Conservation (phyloP, 2,113 vertebrate genomes). For the Hydropotes inermis region DNA sequence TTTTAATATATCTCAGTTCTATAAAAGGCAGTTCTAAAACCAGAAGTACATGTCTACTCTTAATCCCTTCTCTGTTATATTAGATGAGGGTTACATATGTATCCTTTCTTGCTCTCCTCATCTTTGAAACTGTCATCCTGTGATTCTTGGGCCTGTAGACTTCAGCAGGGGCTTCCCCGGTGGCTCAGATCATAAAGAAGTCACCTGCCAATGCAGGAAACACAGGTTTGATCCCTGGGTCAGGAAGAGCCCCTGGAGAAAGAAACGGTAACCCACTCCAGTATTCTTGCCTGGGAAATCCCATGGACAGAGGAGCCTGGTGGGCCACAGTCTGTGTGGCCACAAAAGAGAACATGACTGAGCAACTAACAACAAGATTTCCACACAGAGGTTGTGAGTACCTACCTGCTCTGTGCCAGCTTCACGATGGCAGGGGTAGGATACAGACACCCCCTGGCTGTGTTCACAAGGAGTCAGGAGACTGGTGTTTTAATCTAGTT, state of each 20-base stretch:
- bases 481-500: not conserved
- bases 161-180: not conserved
- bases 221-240: not conserved
- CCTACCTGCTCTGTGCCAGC: not conserved
- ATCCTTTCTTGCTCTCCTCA: not conserved
- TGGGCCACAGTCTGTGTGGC: not conserved
- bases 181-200: not conserved
- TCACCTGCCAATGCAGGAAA: not conserved
- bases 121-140: not conserved
- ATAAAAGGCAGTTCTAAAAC: not conserved
- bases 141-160: not conserved
- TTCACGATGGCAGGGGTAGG: not conserved
- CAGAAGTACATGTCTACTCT: not conserved
- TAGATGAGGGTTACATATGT: not conserved
- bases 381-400: not conserved
- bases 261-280: not conserved
- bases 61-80: not conserved
- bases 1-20: constrained; percentile 43
- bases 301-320: not conserved
- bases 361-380: not conserved
- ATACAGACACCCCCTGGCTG: not conserved
- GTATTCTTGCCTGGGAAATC: not conserved
- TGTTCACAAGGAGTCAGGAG: not conserved
- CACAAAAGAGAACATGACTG: not conserved
- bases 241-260: not conserved